Base-by-base conservation (phyloP, 2,113 vertebrate species). In the Sylvicapra grimmia region DNA sequence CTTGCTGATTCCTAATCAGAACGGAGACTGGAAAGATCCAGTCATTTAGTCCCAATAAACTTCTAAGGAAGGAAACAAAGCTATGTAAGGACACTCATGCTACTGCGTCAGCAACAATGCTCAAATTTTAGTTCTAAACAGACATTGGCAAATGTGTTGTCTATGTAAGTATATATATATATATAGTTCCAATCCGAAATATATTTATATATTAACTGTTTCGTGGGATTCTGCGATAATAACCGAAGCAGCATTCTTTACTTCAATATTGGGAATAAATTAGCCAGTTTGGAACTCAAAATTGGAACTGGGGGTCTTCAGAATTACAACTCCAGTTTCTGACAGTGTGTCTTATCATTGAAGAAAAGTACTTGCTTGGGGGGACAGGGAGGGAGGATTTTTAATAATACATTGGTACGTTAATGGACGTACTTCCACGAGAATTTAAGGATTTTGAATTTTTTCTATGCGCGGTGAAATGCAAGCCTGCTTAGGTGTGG, bases 41-140 rank as follows among this genome's bases (percentile, higher is more conserved):
- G 33, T 56, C 54, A 6, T 47, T 65, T 75, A 83, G 29, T 63
- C 9, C 79, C 79, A 44, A 53, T 93, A 63, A 65, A 82, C 53
- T 94, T 89, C 80, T 10, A 77, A 80, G 54, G 80, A 86, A 96
- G 36, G 47, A 96, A 97, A 90, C 27, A 63, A 94, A 61, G 33
- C 10, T 92, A 61, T 18, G 49, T 54, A 53, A 80, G 93, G 36
- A 77, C 59, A 75, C 11, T 8, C 44, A 27, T 72, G 40, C 51
- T 68, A 49, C 29, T 25, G 49, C 4, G 0, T 87, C 58, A 96
- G 58, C 33, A 85, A n/a, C 80, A 92, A 36, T 63, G 90, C 96
- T 94, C 51, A 72, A 91, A 89, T 96, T 93, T 80, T 92, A 72
- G 9, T 87, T 92, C 36, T 89, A 79, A 80, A 4, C 40, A 86